A percentile compares a stretch with the other conserved stretches of the same genome.
phyloP scores from a whole-genome alignment of 2,797 vertebrate species.

The Sphenodon punctatus region DNA sequence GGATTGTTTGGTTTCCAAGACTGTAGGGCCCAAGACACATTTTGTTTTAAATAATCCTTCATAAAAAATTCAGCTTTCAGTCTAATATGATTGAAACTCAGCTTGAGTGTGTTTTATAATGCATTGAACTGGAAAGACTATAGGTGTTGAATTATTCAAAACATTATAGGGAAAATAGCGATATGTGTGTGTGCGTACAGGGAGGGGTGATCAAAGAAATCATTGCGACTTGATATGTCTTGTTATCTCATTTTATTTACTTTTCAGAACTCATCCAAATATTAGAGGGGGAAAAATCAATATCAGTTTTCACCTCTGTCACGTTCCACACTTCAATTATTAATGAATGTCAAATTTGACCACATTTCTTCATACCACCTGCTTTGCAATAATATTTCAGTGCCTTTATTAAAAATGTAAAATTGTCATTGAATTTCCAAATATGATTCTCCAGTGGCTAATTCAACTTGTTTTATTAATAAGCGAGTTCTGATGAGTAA shows the following conservation, averaged over 20 bases:
- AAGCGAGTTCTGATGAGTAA: constrained; percentile 81
- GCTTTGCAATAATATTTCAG: constrained; percentile 78
- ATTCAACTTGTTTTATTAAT: constrained; percentile 85
- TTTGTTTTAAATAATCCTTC: constrained; percentile 85
- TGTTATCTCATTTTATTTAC: constrained; percentile 83
- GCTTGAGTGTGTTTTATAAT: constrained; percentile 82
- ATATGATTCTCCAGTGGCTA: constrained; percentile 81
- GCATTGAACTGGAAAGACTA: constrained; percentile 81
- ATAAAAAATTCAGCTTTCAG: constrained; percentile 82
- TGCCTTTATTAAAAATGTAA: constrained; percentile 85
- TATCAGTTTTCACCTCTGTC: constrained; percentile 82
- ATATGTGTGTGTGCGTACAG: constrained; percentile 67
- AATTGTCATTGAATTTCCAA: constrained; percentile 84
- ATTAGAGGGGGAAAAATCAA: constrained; percentile 79
- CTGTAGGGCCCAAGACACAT: constrained; percentile 73
- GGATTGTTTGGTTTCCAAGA: constrained; percentile 80
- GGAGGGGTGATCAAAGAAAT: constrained; percentile 75
- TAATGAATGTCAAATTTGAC: constrained; percentile 85
- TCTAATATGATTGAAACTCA: constrained; percentile 83
- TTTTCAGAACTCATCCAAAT: constrained; percentile 81
- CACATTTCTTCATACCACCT: constrained; percentile 74
- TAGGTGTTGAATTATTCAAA: constrained; percentile 82
- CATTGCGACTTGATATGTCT: constrained; percentile 75
- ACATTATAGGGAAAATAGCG: constrained; percentile 69
- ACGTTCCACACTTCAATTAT: constrained; percentile 79